Evolutionary conservation across 2,113 vertebrate species (phyloP), one percentile per base, ranked within the genome.

Genomic region (Pluvialis apricaria): DNA sequence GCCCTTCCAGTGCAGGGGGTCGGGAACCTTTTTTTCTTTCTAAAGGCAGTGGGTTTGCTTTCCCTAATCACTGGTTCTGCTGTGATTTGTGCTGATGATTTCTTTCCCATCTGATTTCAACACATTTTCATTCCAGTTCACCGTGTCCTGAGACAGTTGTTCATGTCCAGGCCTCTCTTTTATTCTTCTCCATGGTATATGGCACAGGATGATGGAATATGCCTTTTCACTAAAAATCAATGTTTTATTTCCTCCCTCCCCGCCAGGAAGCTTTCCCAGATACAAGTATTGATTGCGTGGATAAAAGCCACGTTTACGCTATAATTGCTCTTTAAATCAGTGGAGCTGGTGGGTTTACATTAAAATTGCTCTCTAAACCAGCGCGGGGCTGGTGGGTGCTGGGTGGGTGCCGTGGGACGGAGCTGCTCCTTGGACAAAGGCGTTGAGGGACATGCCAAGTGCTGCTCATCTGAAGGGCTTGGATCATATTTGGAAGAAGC

Each of bases 121-220:
- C 38, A 11, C 38, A 0, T 92, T 95, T 86, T 22, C 40, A 13
- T 17, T 13, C 49, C 78, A 38, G 38, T 45, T 54, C 45, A 22
- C 16, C 1, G 57, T 69, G 90, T 9, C 87, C 88, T 40, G 61
- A 79, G 66, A 36, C 28, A 17, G 8, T 8, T 22, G 24, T 12
- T 90, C 10, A 0, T 5, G 81, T 16, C 79, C 78, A 29, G 92
- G 82, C 57, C 42, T 31, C 71, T 55, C 19, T n/a, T 76, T 65
- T 24, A 13, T 14, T 44, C 71, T 68, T 72, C 25, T 5, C 38
- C 49, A 14, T 92, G 97, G 97, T 94, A 92, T 94, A 90, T 97
- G 97, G 92, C 92, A 97, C 97, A 97, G 97, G 96, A 97, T 97
- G 97, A 82, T 78, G 88, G 88, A 95, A 91, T 8, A 95, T 84